Conservation (phyloP, 2,113 vertebrate species). For the Thymallus thymallus region DNA sequence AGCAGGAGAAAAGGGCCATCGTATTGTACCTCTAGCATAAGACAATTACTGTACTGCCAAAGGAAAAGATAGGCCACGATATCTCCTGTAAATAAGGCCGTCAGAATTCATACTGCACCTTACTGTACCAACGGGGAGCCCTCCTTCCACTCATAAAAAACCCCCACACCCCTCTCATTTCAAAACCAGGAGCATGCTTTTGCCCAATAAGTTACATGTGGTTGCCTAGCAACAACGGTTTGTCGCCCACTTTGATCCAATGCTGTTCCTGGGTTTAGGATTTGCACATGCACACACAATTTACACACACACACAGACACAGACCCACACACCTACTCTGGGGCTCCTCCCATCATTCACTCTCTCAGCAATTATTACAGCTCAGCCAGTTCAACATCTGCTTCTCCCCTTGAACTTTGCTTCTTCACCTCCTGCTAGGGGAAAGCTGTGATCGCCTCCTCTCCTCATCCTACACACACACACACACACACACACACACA, state of each 20-base stretch:
- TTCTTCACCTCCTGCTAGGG: not conserved
- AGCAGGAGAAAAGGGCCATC: no score
- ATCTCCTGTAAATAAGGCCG: no score
- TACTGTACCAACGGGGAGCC: not conserved
- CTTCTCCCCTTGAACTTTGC: not conserved
- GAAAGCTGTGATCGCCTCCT: not conserved
- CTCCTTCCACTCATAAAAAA: not conserved
- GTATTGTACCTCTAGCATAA: no score
- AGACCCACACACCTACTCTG: no score
- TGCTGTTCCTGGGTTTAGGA: slow-evolving; percentile 10
- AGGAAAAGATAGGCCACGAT: no score
- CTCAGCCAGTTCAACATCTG: not conserved
- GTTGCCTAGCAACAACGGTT: slow-evolving; percentile 55
- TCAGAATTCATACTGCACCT: no score
- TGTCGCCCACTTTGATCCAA: slow-evolving; percentile 28
- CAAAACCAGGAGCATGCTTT: slow-evolving; percentile 25
- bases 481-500: slow-evolving; percentile 5
- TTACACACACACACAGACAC: no score
- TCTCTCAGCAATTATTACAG: not conserved
- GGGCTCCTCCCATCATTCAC: not conserved
- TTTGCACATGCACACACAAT: not conserved
- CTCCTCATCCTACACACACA: not conserved
- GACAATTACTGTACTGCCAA: no score
- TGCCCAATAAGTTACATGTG: slow-evolving; percentile 37
- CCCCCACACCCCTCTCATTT: slow-evolving; percentile 18